Conservation (phyloP, 2,113 vertebrate genomes). For the Sporophila hypoxantha region DNA sequence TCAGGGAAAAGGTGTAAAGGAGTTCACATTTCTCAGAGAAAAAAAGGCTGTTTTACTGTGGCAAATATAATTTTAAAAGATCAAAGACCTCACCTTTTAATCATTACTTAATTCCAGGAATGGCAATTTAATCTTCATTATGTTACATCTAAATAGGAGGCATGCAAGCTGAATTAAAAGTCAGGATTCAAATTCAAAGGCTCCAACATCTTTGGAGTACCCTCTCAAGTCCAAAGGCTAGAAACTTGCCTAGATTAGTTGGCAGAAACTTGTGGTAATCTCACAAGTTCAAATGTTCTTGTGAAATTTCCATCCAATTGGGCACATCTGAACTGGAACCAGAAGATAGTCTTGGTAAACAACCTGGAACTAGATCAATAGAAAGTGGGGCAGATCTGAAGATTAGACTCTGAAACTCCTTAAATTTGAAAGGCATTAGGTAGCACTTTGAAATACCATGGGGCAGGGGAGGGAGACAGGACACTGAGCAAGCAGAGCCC, state of each 20-base stretch:
- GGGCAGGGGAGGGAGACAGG: neutral
- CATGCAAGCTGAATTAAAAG: neutral
- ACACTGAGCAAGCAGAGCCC: neutral
- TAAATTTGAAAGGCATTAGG: slow-evolving; percentile 22
- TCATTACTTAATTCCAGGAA: neutral
- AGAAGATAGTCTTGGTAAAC: slow-evolving; percentile 44
- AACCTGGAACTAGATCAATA: slow-evolving; percentile 38
- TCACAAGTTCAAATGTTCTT: slow-evolving; percentile 29
- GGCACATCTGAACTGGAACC: slow-evolving; percentile 51
- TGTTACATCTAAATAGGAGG: neutral
- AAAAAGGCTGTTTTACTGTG: neutral
- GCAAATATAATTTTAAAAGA: neutral
- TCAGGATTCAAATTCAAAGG: neutral
- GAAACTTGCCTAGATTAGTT: slow-evolving; percentile 21
- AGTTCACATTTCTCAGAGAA: neutral
- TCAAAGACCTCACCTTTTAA: neutral
- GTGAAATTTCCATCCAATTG: slow-evolving; percentile 51
- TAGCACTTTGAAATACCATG: neutral
- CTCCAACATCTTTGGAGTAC: neutral
- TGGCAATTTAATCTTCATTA: neutral
- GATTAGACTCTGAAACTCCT: slow-evolving; percentile 28
- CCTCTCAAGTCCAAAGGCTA: neutral
- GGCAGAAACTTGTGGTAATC: slow-evolving; percentile 34
- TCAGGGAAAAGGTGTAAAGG: neutral
- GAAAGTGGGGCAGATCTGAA: slow-evolving; percentile 19